A percentile compares a stretch with the other conserved stretches of the same genome.
Conservation (phyloP, 2,797 vertebrate genomes). For the Cyclura pinguis region DNA sequence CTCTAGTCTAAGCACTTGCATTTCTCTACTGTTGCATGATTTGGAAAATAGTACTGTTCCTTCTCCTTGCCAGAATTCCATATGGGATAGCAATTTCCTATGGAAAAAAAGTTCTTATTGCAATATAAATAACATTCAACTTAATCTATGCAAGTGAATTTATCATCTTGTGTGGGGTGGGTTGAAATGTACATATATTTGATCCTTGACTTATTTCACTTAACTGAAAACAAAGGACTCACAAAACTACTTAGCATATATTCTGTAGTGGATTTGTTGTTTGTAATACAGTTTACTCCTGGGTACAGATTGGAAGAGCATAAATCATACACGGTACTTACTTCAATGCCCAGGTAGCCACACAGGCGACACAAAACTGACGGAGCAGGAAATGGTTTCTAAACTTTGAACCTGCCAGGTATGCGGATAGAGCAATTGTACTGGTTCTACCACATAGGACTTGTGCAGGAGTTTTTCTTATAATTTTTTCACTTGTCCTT, state of each 20-base stretch:
- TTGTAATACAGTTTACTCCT: neutral
- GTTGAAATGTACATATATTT: constrained; percentile 44
- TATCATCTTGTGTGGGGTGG: constrained; percentile 33
- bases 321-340: neutral
- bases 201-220: constrained; percentile 19
- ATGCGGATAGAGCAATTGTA: neutral
- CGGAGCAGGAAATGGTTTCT: neutral
- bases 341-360: neutral
- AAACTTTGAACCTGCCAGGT: neutral
- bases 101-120: constrained; percentile 66
- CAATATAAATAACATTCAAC: constrained; percentile 61
- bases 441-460: too few species aligned
- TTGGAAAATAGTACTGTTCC: constrained; percentile 62
- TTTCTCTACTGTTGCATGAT: constrained; percentile 51
- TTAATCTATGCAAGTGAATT: constrained; percentile 65
- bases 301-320: neutral
- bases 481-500: neutral
- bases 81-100: constrained; percentile 75
- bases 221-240: constrained; percentile 9
- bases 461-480: neutral
- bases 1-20: constrained; percentile 45
- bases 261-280: constrained; percentile 42
- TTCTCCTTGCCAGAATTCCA: constrained; percentile 66
- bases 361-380: neutral
- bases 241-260: constrained; percentile 6